Conservation (phyloP, 2,797 vertebrate genomes). For the Enteromius argenteus region DNA sequence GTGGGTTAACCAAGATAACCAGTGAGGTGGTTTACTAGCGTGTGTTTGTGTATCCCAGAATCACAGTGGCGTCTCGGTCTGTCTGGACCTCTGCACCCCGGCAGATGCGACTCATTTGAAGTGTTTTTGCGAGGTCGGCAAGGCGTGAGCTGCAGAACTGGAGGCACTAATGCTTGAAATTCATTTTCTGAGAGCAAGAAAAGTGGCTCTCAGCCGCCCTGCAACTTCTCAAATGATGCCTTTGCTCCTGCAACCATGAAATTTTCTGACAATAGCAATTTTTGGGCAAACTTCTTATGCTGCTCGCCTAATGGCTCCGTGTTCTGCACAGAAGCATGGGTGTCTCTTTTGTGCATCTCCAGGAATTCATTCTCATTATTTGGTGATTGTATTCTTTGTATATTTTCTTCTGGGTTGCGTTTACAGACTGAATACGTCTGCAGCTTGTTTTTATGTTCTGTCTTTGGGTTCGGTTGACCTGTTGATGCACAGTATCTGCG, state of each 20-base stretch:
- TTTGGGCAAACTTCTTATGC: constrained; percentile 22
- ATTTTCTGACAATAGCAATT: constrained; percentile 58
- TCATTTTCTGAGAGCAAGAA: constrained; percentile 51
- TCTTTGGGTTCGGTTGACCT: neutral
- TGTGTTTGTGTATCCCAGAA: constrained; percentile 17
- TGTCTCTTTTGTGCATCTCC: neutral
- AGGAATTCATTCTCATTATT: constrained; percentile 1
- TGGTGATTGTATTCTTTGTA: neutral
- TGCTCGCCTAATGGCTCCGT: constrained; percentile 23
- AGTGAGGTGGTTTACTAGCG: neutral
- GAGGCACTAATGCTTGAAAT: constrained; percentile 61
- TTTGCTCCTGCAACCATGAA: constrained; percentile 55
- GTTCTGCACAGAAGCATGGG: constrained; percentile 15
- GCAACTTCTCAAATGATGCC: constrained; percentile 45
- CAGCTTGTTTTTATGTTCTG: neutral
- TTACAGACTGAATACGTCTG: neutral
- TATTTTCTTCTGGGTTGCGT: neutral
- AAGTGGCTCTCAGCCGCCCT: neutral
- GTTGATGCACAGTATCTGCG: neutral
- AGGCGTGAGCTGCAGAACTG: constrained; percentile 29
- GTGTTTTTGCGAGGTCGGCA: constrained; percentile 48
- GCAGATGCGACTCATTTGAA: constrained; percentile 33
- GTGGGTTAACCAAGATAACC: neutral
- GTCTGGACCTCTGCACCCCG: constrained; percentile 8
- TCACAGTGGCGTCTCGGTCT: neutral